phyloP scores from a whole-genome alignment of 2,113 vertebrate species.

The Chionis minor region DNA sequence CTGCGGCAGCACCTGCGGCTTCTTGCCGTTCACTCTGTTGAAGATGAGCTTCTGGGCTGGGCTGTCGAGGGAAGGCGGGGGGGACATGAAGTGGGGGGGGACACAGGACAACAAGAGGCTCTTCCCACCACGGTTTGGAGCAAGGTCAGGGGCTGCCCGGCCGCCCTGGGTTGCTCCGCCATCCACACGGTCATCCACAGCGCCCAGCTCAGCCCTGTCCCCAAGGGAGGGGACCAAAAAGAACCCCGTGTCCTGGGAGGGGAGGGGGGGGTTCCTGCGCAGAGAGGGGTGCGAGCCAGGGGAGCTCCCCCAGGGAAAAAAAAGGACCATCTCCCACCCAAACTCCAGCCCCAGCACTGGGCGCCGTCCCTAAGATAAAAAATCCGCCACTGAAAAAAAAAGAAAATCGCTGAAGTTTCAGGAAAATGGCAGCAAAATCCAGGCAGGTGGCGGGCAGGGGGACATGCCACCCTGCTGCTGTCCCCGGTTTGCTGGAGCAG shows the following conservation, averaged over 20 bases:
- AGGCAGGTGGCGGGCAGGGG: not conserved
- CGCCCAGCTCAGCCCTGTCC: no score
- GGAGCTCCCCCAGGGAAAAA: not conserved
- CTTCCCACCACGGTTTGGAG: not conserved
- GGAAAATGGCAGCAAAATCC: not conserved
- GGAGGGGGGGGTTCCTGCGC: not conserved
- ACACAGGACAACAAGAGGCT: no score
- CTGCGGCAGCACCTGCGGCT: conserved; percentile 72
- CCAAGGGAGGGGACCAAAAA: not conserved
- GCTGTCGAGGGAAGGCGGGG: conserved; percentile 30
- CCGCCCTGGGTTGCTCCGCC: fast-evolving
- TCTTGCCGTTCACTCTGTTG: conserved; percentile 89
- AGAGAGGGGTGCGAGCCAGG: not conserved
- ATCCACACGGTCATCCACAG: fast-evolving
- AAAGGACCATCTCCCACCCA: not conserved
- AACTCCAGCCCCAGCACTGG: not conserved
- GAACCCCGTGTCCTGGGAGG: not conserved
- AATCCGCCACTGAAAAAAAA: not conserved
- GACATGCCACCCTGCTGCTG: no score
- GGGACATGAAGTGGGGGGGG: not conserved
- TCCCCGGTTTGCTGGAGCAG: not conserved
- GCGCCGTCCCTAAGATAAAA: not conserved
- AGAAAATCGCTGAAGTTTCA: not conserved
- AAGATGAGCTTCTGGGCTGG: conserved; percentile 88
- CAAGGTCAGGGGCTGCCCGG: not conserved